A percentile compares a stretch with the other conserved stretches of the same genome.
Evolutionary conservation across 2,797 vertebrate species (phyloP).

Genomic region (Pseudotriccus pelzelni): DNA sequence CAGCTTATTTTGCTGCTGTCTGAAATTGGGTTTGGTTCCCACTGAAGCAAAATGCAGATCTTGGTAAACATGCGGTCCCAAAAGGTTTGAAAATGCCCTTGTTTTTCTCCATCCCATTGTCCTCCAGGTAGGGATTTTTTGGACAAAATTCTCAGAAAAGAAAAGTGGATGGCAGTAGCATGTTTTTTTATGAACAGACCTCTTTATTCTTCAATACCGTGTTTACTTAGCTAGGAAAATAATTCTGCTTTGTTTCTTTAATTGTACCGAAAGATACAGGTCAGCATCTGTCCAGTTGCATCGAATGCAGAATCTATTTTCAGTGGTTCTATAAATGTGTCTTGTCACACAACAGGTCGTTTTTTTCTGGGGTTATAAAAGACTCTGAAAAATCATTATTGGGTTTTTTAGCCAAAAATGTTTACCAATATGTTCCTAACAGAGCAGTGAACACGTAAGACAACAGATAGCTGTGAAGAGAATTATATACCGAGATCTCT

Average conservation of each 20-base stretch:
- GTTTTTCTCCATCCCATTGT: background rate
- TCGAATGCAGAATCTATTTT: background rate
- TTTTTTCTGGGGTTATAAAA: background rate
- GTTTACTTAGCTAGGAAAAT: background rate
- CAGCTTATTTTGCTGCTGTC: background rate
- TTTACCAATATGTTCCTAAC: background rate
- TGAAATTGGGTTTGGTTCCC: background rate
- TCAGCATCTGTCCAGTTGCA: background rate
- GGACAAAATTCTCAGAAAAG: background rate
- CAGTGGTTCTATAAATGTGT: background rate
- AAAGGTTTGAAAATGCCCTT: background rate
- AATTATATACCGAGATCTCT: background rate
- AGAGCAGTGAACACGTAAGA: background rate
- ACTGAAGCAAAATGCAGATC: background rate
- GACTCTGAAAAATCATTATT: background rate
- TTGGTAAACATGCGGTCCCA: accelerated
- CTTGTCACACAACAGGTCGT: background rate
- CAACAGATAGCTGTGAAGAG: background rate
- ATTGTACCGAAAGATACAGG: background rate
- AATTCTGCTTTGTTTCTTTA: background rate
- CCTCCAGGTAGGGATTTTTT: background rate
- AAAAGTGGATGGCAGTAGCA: accelerated
- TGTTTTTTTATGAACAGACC: background rate
- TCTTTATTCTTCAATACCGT: background rate
- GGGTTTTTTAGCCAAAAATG: background rate